Conservation (phyloP, 2,797 vertebrate genomes). For the Sternotherus odoratus region DNA sequence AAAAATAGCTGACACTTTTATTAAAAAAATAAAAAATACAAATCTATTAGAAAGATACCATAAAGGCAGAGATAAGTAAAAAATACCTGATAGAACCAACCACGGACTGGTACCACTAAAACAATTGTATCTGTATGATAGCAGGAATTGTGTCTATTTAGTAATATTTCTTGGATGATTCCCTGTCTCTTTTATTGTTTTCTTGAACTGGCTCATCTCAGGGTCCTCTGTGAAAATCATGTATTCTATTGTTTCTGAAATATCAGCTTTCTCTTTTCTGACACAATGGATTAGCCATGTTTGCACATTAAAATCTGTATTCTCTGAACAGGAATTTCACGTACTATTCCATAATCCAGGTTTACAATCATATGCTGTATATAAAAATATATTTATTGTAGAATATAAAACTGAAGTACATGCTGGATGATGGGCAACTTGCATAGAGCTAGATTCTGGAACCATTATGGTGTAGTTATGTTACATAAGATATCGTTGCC, state of each 20-base stretch:
- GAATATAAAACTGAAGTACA: neutral
- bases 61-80: neutral
- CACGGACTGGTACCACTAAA: neutral
- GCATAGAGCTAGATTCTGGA: neutral
- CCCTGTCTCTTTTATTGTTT: constrained; percentile 9
- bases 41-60: neutral
- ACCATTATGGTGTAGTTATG: neutral
- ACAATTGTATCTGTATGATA: neutral
- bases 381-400: neutral
- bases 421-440: fast-evolving
- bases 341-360: neutral
- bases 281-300: neutral
- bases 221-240: constrained; percentile 8
- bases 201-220: neutral
- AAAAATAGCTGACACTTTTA: neutral
- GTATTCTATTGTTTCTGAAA: neutral
- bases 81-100: neutral
- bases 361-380: neutral
- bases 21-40: neutral
- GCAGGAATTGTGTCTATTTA: neutral
- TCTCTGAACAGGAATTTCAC: constrained; percentile 1
- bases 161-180: neutral
- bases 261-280: neutral
- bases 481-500: neutral
- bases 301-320: neutral